These are phyloP conservation scores for Platycheirus rosarum DNA, from an alignment of 2,888 invertebrate species.

Conservation along the genomic window DNA sequence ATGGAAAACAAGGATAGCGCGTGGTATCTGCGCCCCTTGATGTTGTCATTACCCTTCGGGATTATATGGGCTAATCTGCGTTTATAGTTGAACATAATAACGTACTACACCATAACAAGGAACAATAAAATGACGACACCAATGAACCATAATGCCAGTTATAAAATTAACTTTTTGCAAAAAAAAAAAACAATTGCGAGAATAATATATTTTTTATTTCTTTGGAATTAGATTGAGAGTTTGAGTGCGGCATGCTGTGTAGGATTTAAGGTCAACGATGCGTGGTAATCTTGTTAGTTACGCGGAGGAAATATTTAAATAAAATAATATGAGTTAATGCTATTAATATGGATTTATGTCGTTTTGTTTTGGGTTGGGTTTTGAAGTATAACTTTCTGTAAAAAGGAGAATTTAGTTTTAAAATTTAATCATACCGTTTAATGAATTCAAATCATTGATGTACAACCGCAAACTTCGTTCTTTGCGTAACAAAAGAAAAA, in stretches of 20 bases:
- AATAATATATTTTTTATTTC: slow-evolving; percentile 21
- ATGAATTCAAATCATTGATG: no score
- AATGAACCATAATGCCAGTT: slow-evolving; percentile 54
- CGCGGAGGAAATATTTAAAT: slow-evolving; percentile 7
- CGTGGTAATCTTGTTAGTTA: slow-evolving; percentile 51
- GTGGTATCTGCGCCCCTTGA: slow-evolving; percentile 7
- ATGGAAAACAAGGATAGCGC: slow-evolving; percentile 15
- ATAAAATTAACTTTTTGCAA: slow-evolving; percentile 57
- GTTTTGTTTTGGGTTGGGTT: neutral
- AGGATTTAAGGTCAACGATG: slow-evolving; percentile 47
- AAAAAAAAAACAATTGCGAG: slow-evolving; percentile 1
- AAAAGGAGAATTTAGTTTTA: neutral
- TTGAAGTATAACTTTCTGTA: neutral
- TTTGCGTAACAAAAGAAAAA: no score
- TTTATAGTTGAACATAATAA: slow-evolving; percentile 45
- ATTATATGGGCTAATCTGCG: slow-evolving; percentile 58
- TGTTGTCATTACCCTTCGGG: slow-evolving; percentile 57
- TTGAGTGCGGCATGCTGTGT: slow-evolving; percentile 8
- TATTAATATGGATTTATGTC: slow-evolving; percentile 5
- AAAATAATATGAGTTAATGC: slow-evolving; percentile 25
- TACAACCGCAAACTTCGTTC: no score
- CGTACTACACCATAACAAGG: slow-evolving; percentile 4
- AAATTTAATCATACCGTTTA: no score
- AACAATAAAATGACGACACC: slow-evolving; percentile 44
- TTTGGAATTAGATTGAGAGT: slow-evolving; percentile 29